These are phyloP conservation scores for Daubentonia madagascariensis DNA, from an alignment of 2,113 vertebrate species.

Conservation along the genomic window DNA sequence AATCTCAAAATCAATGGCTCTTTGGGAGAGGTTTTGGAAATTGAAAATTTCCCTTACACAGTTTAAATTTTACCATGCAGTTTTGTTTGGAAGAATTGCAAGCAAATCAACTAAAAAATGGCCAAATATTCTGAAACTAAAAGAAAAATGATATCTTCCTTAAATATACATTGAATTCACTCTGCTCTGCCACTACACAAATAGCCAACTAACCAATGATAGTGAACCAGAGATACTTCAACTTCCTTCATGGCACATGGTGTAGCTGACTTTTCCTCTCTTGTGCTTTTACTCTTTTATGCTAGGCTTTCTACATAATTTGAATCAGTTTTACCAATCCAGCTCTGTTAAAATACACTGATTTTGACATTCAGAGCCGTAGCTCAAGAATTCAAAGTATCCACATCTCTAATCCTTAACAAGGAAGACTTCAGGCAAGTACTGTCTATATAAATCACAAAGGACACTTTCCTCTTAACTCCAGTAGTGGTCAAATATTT, in stretches of 20 bases:
- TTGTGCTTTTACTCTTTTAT: not conserved
- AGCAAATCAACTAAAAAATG: not conserved
- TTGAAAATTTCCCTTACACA: not conserved
- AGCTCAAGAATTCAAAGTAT: not conserved
- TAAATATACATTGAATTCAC: not conserved
- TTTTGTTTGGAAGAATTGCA: not conserved
- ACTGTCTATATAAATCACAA: not conserved
- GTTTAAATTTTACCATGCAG: not conserved
- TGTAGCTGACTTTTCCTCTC: not conserved
- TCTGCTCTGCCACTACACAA: not conserved
- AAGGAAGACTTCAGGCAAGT: not conserved
- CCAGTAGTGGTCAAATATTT: slow-evolving; percentile 30
- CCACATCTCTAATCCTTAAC: not conserved
- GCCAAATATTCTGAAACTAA: not conserved
- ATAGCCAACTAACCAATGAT: not conserved
- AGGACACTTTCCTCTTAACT: slow-evolving; percentile 13
- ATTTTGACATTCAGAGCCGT: not conserved
- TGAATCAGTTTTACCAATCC: not conserved
- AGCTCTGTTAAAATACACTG: not conserved
- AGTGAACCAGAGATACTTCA: not conserved
- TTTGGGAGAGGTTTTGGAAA: not conserved
- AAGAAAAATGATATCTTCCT: not conserved
- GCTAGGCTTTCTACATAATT: not conserved
- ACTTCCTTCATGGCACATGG: not conserved
- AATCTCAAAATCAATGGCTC: not conserved